These are phyloP conservation scores for Drosophila auraria DNA, from an alignment of 1,140 invertebrate species.

Conservation along the genomic window DNA sequence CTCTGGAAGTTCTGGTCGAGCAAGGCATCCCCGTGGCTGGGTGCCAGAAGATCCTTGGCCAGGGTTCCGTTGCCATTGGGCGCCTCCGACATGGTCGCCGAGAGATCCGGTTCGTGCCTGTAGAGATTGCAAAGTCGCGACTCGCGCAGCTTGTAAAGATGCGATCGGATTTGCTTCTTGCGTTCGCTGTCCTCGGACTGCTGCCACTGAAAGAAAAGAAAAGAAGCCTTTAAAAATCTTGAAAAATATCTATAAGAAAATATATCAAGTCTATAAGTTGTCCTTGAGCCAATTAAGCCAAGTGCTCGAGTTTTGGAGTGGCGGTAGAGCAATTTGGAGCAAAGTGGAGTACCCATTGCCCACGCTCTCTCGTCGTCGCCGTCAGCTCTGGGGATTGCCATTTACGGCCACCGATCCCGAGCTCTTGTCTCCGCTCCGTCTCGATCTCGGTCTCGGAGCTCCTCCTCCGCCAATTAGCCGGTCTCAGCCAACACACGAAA, in stretches of 20 bases:
- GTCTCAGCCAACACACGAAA: slow-evolving; percentile 40
- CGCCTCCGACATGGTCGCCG: slow-evolving; percentile 73
- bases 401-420: slow-evolving; percentile 37
- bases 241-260: no score
- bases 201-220: slow-evolving; percentile 89
- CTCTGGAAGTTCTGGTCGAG: slow-evolving; percentile 91
- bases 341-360: slow-evolving; percentile 31
- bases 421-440: slow-evolving; percentile 9
- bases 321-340: neutral
- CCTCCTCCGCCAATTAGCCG: slow-evolving; percentile 47
- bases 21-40: slow-evolving; percentile 89
- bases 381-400: slow-evolving; percentile 21
- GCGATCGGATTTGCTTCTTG: slow-evolving; percentile 93
- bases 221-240: no score
- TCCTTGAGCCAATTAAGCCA: slow-evolving; percentile 73
- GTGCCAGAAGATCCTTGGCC: slow-evolving; percentile 81
- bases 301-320: slow-evolving; percentile 29
- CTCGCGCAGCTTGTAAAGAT: slow-evolving; percentile 93
- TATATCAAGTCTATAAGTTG: neutral
- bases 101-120: slow-evolving; percentile 78
- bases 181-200: slow-evolving; percentile 93
- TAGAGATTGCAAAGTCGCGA: slow-evolving; percentile 90
- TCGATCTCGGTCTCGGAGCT: neutral
- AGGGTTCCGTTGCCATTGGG: slow-evolving; percentile 35
- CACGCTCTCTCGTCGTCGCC: slow-evolving; percentile 10